phyloP scores from a whole-genome alignment of 2,113 vertebrate species.

The Urocynchramus pylzowi region DNA sequence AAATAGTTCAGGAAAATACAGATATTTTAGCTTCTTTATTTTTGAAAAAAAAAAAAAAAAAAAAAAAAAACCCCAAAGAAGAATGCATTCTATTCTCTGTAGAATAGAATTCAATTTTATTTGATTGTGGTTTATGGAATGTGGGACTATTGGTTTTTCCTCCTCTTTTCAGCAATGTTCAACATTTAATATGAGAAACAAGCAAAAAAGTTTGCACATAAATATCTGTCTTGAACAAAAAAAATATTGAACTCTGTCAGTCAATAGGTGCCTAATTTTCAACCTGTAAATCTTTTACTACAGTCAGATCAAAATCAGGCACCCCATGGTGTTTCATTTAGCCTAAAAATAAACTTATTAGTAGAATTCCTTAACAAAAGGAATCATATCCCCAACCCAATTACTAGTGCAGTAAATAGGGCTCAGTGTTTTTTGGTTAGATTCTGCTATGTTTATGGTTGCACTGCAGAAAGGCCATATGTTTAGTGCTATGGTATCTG shows the following conservation, averaged over 20 bases:
- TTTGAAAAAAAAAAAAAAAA: rapidly evolving
- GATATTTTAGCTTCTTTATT: background rate
- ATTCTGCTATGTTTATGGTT: background rate
- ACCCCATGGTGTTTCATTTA: conserved; percentile 3
- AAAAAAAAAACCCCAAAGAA: rapidly evolving
- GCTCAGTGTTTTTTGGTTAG: background rate
- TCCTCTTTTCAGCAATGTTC: background rate
- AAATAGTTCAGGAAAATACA: background rate
- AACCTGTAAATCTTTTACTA: background rate
- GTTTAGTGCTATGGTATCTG: background rate
- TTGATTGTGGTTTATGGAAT: background rate
- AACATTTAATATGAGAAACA: background rate
- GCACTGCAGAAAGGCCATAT: background rate
- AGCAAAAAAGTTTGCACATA: background rate
- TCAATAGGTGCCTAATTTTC: conserved; percentile 11
- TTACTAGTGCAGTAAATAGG: background rate
- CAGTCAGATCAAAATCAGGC: background rate
- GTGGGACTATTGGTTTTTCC: background rate
- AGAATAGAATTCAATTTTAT: background rate
- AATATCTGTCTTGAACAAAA: background rate
- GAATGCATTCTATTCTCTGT: background rate
- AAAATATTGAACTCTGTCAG: background rate
- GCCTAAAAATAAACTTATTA: background rate
- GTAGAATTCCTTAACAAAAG: background rate
- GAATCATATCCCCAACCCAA: background rate